A percentile compares a stretch with the other conserved stretches of the same genome.
These are phyloP conservation scores for Drosophila nigromelanica DNA, from an alignment of 1,140 invertebrate species.

Conservation along the genomic window DNA sequence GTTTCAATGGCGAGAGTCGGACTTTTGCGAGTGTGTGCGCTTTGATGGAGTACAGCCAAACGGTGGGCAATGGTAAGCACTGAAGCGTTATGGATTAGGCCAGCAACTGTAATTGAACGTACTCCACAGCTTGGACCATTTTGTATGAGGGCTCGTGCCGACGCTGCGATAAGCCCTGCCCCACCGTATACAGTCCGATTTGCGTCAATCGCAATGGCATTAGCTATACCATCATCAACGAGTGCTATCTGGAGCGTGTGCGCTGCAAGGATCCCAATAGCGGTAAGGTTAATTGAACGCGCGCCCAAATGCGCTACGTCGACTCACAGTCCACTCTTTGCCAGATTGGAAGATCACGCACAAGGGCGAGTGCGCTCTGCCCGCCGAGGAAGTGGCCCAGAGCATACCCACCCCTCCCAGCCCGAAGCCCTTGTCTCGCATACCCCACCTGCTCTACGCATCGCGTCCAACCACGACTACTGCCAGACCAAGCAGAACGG, in stretches of 20 bases:
- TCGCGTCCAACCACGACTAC: not conserved
- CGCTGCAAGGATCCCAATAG: conserved; percentile 68
- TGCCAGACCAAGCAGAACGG: conserved; percentile 1
- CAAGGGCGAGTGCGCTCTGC: conserved; percentile 47
- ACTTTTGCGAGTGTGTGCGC: conserved; percentile 68
- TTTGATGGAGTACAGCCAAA: conserved; percentile 61
- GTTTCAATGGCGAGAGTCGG: conserved; percentile 55
- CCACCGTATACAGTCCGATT: conserved; percentile 58
- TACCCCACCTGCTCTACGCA: conserved; percentile 42
- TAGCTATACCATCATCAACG: conserved; percentile 71
- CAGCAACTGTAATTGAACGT: conserved; percentile 19
- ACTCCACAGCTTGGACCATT: conserved; percentile 56
- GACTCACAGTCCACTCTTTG: not conserved
- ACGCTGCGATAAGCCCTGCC: conserved; percentile 62
- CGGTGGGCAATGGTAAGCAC: conserved; percentile 59
- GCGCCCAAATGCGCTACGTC: not conserved
- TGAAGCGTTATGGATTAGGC: conserved; percentile 9
- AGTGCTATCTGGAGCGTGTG: conserved; percentile 68
- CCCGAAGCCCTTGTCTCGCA: not conserved
- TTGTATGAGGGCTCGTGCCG: conserved; percentile 61
- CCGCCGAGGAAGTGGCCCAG: conserved; percentile 9
- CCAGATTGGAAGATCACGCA: conserved; percentile 58
- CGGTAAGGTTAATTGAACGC: conserved; percentile 26
- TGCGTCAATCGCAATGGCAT: conserved; percentile 69
- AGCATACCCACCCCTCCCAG: conserved; percentile 1